Base-by-base conservation (phyloP, 1,140 invertebrate genomes). In the Triops longicaudatus region DNA sequence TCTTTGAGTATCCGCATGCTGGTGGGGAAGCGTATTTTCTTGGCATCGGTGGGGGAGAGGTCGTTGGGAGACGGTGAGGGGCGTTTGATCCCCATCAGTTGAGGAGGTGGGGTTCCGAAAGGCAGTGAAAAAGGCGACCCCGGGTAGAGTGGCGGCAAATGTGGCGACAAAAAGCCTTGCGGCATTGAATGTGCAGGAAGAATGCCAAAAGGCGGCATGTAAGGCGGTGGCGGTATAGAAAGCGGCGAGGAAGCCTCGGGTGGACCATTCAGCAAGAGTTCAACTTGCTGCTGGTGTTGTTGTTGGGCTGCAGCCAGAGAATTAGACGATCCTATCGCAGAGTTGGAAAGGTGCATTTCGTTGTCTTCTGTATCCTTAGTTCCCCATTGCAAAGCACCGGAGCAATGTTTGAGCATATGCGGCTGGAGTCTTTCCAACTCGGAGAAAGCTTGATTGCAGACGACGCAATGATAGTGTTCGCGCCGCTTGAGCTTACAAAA, bases 401-500 rank as follows among this genome's bases (percentile, higher is more conserved):
- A 87, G 78, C 87, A 89, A 80, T 92, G 90, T 81, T 91, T 91
- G 10, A 89, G 86, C n/a, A 91, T 87, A 82, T 92, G 90, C 7
- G 89, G 87, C 26, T 89, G 85, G 44, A 92, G 83, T 78, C 88
- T 86, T 76, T 91, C 90, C 26, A 90, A 80, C 79, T 91, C 90
- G 1, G 90, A 90, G 81, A 91, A 91, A 5, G 90, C 90, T 83
- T 87, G 77, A 84, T 93, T 93, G 84, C 93, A 95, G n/a, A 91
- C 88, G 81, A 91, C 91, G 83, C 93, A 95, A 82, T 95, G 93
- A 81, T 91, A 94, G 82, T 95, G 93, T 79, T 92, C 90, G 80
- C 91, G 90, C 74, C 92, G 87, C 82, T 95, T 95, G 63, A 94
- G 85, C 83, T 95, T 95, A 83, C 93, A 95, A 82, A 94, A 94